A percentile compares a stretch with the other conserved stretches of the same genome.
Evolutionary conservation across 2,888 invertebrate species (phyloP).

Genomic region (Physocephala rufipes): DNA sequence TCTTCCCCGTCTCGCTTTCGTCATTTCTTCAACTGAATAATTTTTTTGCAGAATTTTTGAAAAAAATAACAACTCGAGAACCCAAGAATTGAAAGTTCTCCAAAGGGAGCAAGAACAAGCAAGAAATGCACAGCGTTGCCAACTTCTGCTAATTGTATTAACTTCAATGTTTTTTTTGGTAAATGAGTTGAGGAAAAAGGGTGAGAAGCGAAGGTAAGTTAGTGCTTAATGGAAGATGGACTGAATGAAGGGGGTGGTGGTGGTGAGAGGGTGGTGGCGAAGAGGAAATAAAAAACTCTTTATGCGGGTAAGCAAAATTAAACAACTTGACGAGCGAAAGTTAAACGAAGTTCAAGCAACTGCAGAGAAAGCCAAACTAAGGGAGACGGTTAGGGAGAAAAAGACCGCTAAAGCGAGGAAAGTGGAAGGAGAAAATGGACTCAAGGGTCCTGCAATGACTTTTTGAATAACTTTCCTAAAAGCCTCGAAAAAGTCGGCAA

Average conservation of each 20-base stretch:
- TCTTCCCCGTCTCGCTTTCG: no score
- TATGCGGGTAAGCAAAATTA: background rate
- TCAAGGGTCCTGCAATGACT: background rate
- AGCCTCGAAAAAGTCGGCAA: background rate
- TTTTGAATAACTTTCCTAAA: background rate
- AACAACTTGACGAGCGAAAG: background rate
- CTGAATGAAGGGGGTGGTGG: background rate
- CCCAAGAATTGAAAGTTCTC: no score
- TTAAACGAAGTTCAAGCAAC: no score
- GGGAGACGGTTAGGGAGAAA: no score
- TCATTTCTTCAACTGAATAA: background rate
- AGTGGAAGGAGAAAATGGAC: background rate
- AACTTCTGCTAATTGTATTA: constrained; percentile 6
- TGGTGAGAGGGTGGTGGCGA: background rate
- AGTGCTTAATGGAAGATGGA: no score
- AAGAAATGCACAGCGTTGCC: background rate
- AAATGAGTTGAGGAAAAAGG: background rate
- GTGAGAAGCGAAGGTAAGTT: no score
- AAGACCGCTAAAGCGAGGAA: no score
- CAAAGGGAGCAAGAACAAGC: no score
- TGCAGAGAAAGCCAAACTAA: no score
- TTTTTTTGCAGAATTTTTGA: background rate
- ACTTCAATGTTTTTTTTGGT: background rate
- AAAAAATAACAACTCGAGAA: background rate
- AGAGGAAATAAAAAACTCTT: background rate